Base-by-base conservation (phyloP, 2,888 invertebrate species). In the Catocala nupta region DNA sequence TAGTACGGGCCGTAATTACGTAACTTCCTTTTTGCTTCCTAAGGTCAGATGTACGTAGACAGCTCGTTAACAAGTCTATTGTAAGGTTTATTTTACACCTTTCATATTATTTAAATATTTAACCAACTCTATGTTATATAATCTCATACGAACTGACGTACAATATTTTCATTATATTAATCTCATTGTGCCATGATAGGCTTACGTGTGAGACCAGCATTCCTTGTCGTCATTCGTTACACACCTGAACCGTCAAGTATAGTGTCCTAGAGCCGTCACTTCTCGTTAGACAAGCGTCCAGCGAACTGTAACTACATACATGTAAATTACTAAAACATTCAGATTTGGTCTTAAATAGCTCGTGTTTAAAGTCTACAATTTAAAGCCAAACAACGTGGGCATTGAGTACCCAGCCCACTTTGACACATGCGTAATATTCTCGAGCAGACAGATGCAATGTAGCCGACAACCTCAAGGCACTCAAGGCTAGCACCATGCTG, bases 211-310 rank as follows among this genome's bases (percentile, higher is more conserved):
- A 64, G 47, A 50, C 49, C 63, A 68, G 68, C 75, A 81, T 83
- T 81, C 81, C 75, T 75, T 71, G 60, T 75, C 75, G 75, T 74
- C 75, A 72, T 67, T 77, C 79, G 69, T 71, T 76, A 75, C 81
- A 82, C 82, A 88, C 87, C 86, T 86, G 85, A 85, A 77, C 80
- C 71, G 80, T 79, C 81, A 82, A 70, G 78, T 77, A 81, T 81
- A 84, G 81, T 84, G 82, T 84, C 84, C 86, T 86, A 88, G 80
- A 87, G 77, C 83, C 80, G 87, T 88, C 89, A 83, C 78, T 86
- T 71, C 81, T 87, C 79, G 79, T 90, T 87, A 87, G 65, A 78
- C 80, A 80, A 74, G 67, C 73, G 73, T 73, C 73, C 83, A 85
- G 74, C 78, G 77, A 75, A 75, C 81, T 82, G 80, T 75, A 84